phyloP scores from a whole-genome alignment of 2,797 vertebrate species.

The Euthynnus affinis region DNA sequence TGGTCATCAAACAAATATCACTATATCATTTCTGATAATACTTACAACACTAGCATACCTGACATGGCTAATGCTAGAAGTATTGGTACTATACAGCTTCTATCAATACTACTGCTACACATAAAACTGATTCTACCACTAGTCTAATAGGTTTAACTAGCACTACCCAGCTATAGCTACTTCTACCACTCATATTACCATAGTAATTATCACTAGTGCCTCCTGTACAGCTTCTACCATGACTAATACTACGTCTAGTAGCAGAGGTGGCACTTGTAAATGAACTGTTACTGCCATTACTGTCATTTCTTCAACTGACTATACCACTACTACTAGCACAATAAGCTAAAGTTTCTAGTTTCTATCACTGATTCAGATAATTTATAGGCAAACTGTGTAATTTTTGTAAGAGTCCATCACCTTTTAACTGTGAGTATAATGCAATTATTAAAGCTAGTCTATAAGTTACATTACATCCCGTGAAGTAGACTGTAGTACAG shows the following conservation, averaged over 20 bases:
- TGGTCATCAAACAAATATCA: not conserved
- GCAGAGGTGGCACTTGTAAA: not conserved
- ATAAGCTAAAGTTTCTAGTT: too few relatives aligned
- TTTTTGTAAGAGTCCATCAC: not conserved
- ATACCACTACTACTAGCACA: not conserved
- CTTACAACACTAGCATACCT: not conserved
- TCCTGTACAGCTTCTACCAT: not conserved
- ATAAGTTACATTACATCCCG: not conserved
- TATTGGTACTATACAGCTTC: not conserved
- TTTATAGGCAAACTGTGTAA: too few relatives aligned
- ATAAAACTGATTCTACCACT: not conserved
- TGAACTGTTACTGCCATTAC: not conserved
- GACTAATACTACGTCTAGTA: not conserved
- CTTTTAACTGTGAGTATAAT: not conserved
- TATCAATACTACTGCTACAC: not conserved
- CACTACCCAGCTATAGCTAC: not conserved
- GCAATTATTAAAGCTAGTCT: not conserved
- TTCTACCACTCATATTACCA: not conserved
- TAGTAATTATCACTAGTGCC: not conserved
- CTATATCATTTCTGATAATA: not conserved
- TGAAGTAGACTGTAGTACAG: conserved; percentile 22
- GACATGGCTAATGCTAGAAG: not conserved
- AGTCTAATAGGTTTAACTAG: not conserved
- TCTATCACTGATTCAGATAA: too few relatives aligned
- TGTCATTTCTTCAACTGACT: not conserved